Conservation (phyloP, 2,113 vertebrate species). For the Anguilla japonica region DNA sequence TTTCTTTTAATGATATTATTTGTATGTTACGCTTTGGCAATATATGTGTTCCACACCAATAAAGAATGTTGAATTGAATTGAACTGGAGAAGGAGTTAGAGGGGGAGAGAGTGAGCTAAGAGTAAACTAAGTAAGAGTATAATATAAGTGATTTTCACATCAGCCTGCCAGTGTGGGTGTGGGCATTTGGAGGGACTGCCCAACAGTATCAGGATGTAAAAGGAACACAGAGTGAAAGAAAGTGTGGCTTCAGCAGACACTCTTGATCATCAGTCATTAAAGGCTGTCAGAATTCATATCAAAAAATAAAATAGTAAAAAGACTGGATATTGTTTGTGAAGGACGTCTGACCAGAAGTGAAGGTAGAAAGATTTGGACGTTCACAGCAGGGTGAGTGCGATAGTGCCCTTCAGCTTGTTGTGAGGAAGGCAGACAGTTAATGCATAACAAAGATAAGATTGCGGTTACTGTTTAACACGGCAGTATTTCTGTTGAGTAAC, state of each 20-base stretch:
- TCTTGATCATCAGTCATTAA: not conserved
- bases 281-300: not conserved
- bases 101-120: no score
- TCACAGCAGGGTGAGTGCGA: not conserved
- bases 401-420: not conserved
- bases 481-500: not conserved
- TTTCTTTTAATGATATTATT: no score
- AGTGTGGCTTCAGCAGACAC: not conserved
- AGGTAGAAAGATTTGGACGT: not conserved
- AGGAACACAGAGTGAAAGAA: not conserved
- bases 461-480: not conserved
- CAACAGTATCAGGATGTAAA: not conserved
- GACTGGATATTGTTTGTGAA: not conserved
- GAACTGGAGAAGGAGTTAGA: not conserved
- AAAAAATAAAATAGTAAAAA: not conserved
- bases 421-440: not conserved
- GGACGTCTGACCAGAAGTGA: not conserved
- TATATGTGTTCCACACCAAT: no score
- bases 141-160: not conserved
- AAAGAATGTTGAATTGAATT: no score
- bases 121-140: not conserved
- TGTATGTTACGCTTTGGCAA: no score
- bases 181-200: not conserved
- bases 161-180: not conserved
- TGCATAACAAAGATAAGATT: not conserved